Evolutionary conservation across 2,797 vertebrate genomes (phyloP).

Genomic region (Fringilla coelebs): DNA sequence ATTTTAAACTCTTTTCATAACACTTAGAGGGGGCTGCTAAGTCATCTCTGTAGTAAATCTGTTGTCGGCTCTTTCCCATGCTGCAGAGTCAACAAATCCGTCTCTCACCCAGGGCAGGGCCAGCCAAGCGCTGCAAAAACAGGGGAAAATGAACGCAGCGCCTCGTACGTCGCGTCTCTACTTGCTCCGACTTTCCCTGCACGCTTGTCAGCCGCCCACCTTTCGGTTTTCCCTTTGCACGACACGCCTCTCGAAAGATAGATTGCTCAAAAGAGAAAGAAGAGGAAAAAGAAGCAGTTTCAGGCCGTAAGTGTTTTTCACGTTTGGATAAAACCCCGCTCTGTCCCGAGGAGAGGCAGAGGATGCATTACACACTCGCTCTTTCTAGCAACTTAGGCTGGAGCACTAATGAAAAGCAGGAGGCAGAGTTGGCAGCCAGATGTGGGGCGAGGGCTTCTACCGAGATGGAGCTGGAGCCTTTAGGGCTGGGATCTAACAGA

Average conservation of each 20-base stretch:
- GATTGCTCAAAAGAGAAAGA: neutral
- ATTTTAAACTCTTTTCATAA: conserved; percentile 64
- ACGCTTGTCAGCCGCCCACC: neutral
- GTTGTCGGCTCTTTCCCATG: conserved; percentile 66
- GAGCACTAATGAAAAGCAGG: conserved; percentile 39
- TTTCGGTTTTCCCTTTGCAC: neutral
- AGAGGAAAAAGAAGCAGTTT: neutral
- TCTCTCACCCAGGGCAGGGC: conserved; percentile 21
- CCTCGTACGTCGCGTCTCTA: neutral
- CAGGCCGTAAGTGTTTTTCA: neutral
- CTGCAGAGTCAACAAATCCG: conserved; percentile 63
- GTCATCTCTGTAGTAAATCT: conserved; percentile 64
- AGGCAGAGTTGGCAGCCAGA: neutral
- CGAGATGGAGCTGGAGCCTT: neutral
- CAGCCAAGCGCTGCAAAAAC: conserved; percentile 44
- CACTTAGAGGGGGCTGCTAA: conserved; percentile 58
- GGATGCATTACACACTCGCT: neutral
- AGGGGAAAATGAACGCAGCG: conserved; percentile 9
- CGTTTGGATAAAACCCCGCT: neutral
- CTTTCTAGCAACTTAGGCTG: conserved; percentile 13
- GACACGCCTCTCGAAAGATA: neutral
- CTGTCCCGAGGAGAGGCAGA: neutral
- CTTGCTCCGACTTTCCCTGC: neutral
- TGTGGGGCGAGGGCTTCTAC: neutral
- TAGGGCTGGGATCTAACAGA: neutral